These are phyloP conservation scores for Holothuria scabra DNA, from an alignment of 53 echinoderm and acorn worm species.

Conservation along the genomic window DNA sequence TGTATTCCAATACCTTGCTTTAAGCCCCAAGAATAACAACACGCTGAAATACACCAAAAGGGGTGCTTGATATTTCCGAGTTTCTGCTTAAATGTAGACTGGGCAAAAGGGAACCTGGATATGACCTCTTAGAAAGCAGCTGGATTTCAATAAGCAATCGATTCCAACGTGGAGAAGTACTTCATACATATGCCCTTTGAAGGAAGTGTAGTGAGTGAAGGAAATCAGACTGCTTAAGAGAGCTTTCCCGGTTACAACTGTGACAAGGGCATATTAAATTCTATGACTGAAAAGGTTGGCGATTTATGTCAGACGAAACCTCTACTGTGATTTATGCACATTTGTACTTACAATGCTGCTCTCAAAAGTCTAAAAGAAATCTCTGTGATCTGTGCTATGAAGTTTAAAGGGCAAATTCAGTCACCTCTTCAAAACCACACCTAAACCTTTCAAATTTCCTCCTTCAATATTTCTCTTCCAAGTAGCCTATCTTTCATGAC, in stretches of 20 bases:
- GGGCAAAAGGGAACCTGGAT: slow-evolving; percentile 3
- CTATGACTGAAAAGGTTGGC: too few relatives aligned
- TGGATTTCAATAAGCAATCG: slow-evolving; percentile 17
- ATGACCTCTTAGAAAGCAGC: slow-evolving; percentile 30
- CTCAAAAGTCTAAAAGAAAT: too few relatives aligned
- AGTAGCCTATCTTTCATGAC: too few relatives aligned
- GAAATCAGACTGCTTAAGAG: slow-evolving; percentile 26
- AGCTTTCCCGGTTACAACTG: slow-evolving; percentile 33
- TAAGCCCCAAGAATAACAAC: slow-evolving; percentile 18
- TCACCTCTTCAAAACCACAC: too few relatives aligned
- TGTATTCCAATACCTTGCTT: not conserved
- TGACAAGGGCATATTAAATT: slow-evolving; percentile 1
- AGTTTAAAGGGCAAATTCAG: too few relatives aligned
- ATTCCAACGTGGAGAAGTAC: slow-evolving; percentile 5
- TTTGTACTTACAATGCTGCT: too few relatives aligned
- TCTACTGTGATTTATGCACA: too few relatives aligned
- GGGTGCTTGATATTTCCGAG: slow-evolving; percentile 10
- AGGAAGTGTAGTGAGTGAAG: slow-evolving; percentile 23
- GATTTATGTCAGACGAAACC: too few relatives aligned
- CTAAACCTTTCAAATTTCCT: too few relatives aligned
- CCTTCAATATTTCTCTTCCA: too few relatives aligned
- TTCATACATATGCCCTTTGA: slow-evolving; percentile 1
- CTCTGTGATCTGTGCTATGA: too few relatives aligned
- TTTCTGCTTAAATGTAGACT: not conserved
- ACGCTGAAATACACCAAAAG: not conserved